Base-by-base conservation (phyloP, 1,140 invertebrate genomes). In the Drosophila prosaltans region DNA sequence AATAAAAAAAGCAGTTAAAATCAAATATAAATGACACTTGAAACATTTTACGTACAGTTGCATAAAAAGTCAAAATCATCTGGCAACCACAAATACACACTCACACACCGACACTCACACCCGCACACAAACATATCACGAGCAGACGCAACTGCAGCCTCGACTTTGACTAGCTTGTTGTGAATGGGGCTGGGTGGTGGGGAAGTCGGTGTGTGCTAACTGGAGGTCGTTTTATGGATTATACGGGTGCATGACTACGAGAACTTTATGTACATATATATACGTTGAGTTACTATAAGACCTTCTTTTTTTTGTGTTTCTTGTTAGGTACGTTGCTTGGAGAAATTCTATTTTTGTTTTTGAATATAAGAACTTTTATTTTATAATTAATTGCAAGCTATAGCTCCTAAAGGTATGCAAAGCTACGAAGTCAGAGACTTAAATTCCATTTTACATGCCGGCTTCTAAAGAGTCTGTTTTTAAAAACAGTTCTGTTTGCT, bases 21-120 rank as follows among this genome's bases (percentile, higher is more conserved):
- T 78, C 68, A 74, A 85, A 85, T 81, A 74, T 74, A 75, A 81
- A 79, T 81, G 82, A 86, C 80, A 86, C 82, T 86, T 76, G 67
- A 86, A 85, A 80, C 71, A 80, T 85, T 85, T 82, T 71, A 69
- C 54, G 81, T 81, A 85, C 81, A 85, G 78, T 85, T 72, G 55
- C 58, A 85, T 77, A 75, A 70, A 85, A 85, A 81, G 68, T 78
- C 66, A 51, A 65, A 75, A 66, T 65, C 69, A 83, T 76, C 64
- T 77, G 65, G 73, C 73, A 80, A 84, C 77, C 66, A 76, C 57
- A 66, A 48, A 64, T 51, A 65, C 54, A 70, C 43, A 24, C 41
- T 28, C 60, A 43, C 16, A 32, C 62, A 60, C 55, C 41, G 59
- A 26, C 24, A 65, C 45, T 24, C 45, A 48, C 21, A 48, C 45